Base-by-base conservation (phyloP, 2,113 vertebrate species). In the Pomatostomus ruficeps region DNA sequence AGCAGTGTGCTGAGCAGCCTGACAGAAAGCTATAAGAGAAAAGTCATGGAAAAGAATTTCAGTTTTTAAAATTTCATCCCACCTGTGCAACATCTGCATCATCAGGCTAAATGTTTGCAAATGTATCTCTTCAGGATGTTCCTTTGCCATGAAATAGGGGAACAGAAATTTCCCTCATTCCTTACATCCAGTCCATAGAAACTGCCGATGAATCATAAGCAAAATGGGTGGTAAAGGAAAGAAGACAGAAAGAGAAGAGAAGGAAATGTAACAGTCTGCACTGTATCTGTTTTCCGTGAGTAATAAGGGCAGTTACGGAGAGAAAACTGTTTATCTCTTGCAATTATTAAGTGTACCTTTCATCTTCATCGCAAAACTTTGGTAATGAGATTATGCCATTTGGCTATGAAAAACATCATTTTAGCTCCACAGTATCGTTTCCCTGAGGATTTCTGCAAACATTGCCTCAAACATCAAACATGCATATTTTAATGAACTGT, bases 381-480 rank as follows among this genome's bases (percentile, higher is more conserved):
- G 58, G 82, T 88, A 93, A 87, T 57, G 78, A 87, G 72, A 94
- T 91, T 83, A 85, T 94, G 65, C 88, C n/a, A 36, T 81, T 90
- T 71, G 75, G 57, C 81, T 88, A 72, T 84, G 76, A 88, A 85
- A 81, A 73, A 45, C n/a, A 91, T 45, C 4, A 35, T 89, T 93
- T 92, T 90, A 89, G 76, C 15, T 65, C 68, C 43, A 79, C 63
- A 70, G 89, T 87, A 95, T 90, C 54, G 57, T 78, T 66, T 95
- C 95, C 72, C 92, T 0, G 0, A 51, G 55, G 91, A 67, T 91
- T 93, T 94, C 92, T 57, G 68, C 86, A 95, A 86, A 79, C 61
- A 93, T 78, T 96, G 95, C 94, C 93, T 96, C 91, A 73, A 89
- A 96, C 95, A 96, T 97, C 95, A 97, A 96, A 96, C 93, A 93